phyloP scores from a whole-genome alignment of 1,140 invertebrate genomes.

The Leguminivora glycinivorella region DNA sequence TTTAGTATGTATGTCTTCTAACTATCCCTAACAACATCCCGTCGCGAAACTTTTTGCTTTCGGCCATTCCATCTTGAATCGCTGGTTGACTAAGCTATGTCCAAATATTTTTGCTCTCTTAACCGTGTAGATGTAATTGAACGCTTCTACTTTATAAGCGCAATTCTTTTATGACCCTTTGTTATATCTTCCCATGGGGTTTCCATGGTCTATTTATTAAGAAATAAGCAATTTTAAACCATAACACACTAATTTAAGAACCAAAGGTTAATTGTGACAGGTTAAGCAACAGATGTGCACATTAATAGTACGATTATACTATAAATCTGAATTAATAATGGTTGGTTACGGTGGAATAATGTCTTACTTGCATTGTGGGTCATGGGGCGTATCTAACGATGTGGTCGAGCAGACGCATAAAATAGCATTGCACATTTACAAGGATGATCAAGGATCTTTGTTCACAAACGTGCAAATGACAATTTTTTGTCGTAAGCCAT shows the following conservation, averaged over 20 bases:
- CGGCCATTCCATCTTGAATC: too few species aligned
- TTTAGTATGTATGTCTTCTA: too few species aligned
- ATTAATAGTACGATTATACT: background rate
- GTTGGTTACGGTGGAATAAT: background rate
- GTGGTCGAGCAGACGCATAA: too few species aligned
- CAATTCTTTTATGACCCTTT: background rate
- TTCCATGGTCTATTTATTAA: background rate
- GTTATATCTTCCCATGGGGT: background rate
- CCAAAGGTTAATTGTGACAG: background rate
- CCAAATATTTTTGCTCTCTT: too few species aligned
- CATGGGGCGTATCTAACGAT: background rate
- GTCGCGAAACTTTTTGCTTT: too few species aligned
- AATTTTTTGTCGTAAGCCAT: too few species aligned
- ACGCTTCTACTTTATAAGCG: background rate
- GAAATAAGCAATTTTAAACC: background rate
- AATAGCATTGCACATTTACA: background rate
- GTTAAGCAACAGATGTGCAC: background rate
- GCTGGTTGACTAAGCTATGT: too few species aligned
- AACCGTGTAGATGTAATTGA: too few species aligned
- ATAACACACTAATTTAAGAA: background rate
- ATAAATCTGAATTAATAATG: background rate
- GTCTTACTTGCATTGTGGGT: background rate
- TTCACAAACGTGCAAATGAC: too few species aligned
- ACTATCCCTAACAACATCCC: too few species aligned
- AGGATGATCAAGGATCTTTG: background rate